Evolutionary conservation across 2,113 vertebrate genomes (phyloP), one percentile per base, ranked within the genome.

Genomic region (Elanus axillaris): DNA sequence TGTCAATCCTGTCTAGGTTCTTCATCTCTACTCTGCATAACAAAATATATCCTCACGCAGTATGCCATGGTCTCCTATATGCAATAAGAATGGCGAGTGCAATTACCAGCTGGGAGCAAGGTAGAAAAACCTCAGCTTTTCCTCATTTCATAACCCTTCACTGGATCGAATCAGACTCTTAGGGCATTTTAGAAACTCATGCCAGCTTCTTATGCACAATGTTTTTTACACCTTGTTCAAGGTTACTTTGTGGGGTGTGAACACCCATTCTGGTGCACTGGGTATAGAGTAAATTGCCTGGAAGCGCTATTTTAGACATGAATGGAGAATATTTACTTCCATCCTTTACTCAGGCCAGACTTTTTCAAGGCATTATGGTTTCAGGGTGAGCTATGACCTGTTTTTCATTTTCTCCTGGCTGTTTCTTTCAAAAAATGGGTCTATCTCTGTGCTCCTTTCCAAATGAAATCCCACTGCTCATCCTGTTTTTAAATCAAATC

Each of bases 291-390:
- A 88, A 90, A 91, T 94, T 95, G 88, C 73, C 55, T 75, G 56
- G 60, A 81, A 94, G 40, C 1, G 10, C 64, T 91, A 40, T 86
- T 77, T 88, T 88, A 92, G 88, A 59, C 31, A 63, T 72, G 60
- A 91, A 91, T 92, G 83, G 86, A 59, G 88, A 83, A 91, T 93
- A 90, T 96, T 95, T 97, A 59, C 67, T 88, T 86, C 68, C 52
- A 56, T 71, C 9, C 75, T 93, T 90, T 77, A 88, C 79, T 68
- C 85, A 67, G 68, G 55, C 45, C 71, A 56, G 88, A 71, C 42
- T 90, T 91, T 79, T 93, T 69, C 45, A 48, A 72, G 93, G 40
- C 59, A 67, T 88, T 91, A 74, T 80, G 63, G 59, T 94, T 86
- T 59, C 88, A 83, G 47, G 59, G 47, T 92, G 83, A 93, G 92